Percentiles rank a stretch among this genome's conserved stretches.
Evolutionary conservation across 2,113 vertebrate species (phyloP).

Genomic region (Mustela lutreola): DNA sequence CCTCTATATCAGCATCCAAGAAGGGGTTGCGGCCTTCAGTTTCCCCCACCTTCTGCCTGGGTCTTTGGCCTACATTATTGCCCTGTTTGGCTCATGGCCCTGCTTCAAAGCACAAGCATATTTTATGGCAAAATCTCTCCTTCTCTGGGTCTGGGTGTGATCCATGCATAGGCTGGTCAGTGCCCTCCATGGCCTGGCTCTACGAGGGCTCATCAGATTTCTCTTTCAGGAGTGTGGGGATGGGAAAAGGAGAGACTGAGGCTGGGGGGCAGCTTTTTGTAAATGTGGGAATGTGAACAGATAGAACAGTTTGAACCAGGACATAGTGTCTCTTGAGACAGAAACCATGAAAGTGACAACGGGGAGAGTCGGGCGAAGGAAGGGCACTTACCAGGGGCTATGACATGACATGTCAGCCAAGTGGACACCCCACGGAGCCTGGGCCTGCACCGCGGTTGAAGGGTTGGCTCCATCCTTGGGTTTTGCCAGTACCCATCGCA

Average conservation of each 20-base stretch:
- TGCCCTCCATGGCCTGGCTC: no score
- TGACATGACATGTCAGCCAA: neutral
- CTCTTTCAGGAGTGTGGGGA: neutral
- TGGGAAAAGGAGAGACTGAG: neutral
- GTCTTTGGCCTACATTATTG: neutral
- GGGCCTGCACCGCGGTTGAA: fast-evolving
- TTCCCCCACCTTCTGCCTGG: neutral
- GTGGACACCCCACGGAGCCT: fast-evolving
- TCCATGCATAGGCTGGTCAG: neutral
- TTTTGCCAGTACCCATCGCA: neutral
- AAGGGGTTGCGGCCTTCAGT: fast-evolving
- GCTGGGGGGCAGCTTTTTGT: neutral
- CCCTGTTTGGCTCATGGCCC: neutral
- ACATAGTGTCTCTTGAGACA: neutral
- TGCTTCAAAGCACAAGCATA: no score
- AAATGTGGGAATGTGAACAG: fast-evolving
- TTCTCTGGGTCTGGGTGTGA: neutral
- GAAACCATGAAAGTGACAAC: neutral
- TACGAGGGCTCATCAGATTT: no score
- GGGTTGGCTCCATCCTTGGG: neutral
- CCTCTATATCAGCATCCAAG: neutral
- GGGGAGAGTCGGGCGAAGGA: fast-evolving
- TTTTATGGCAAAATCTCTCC: neutral
- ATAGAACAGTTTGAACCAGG: neutral
- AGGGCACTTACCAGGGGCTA: neutral